Evolutionary conservation across 2,888 invertebrate genomes (phyloP).

Genomic region (Netelia melanura): DNA sequence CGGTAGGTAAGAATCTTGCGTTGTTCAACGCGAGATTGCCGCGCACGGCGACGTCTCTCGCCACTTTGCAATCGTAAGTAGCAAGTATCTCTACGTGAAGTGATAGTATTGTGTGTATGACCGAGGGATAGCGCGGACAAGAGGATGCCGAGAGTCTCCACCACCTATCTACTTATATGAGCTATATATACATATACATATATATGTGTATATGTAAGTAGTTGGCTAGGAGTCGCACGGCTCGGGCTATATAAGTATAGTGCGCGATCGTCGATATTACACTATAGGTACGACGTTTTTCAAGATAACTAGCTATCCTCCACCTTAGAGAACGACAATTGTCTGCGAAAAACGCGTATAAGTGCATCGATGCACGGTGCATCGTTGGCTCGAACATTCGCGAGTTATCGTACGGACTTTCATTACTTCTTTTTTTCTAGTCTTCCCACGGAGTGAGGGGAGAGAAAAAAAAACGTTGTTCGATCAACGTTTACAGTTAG

Average conservation of each 20-base stretch:
- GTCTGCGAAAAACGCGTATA: conserved; percentile 18
- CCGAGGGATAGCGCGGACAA: conserved; percentile 27
- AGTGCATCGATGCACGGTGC: neutral
- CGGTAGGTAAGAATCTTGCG: conserved; percentile 47
- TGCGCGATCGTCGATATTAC: conserved; percentile 25
- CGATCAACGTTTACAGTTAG: neutral
- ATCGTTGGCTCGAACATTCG: neutral
- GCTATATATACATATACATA: neutral
- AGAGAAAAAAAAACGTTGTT: neutral
- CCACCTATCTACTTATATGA: conserved; percentile 40
- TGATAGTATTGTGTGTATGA: conserved; percentile 52
- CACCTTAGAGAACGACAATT: conserved; percentile 16
- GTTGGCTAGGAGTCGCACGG: conserved; percentile 15
- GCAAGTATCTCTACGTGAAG: conserved; percentile 62
- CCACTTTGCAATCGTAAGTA: conserved; percentile 65
- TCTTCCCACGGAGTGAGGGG: neutral
- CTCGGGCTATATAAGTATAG: conserved; percentile 47
- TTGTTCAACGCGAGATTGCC: conserved; percentile 42
- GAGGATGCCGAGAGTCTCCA: conserved; percentile 39
- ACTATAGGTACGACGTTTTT: conserved; percentile 51
- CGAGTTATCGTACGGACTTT: neutral
- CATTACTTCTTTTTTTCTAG: neutral
- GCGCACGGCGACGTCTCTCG: conserved; percentile 49
- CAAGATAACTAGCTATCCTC: conserved; percentile 43
- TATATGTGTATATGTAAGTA: neutral